These are phyloP conservation scores for Shargacucullia verbasci DNA, from an alignment of 2,888 invertebrate genomes.

Conservation along the genomic window DNA sequence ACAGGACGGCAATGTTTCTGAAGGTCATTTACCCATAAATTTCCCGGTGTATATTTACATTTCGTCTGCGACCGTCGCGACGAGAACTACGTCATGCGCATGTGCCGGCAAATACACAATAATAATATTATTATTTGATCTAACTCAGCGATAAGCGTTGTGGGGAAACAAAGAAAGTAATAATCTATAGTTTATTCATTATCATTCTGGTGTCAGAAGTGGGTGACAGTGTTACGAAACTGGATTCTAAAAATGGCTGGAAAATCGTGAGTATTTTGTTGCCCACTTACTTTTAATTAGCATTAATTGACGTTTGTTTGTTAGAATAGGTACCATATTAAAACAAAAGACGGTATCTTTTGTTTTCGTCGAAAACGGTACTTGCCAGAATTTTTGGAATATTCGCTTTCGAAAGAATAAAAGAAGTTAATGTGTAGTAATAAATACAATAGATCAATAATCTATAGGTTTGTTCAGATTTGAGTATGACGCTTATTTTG, in stretches of 20 bases:
- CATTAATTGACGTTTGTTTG: no score
- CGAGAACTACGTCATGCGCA: constrained; percentile 25
- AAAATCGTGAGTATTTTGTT: constrained; percentile 28
- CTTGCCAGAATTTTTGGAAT: no score
- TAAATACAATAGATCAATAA: no score
- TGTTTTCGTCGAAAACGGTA: no score
- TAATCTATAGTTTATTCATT: constrained; percentile 4
- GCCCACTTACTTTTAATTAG: no score
- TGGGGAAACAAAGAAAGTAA: constrained; percentile 9
- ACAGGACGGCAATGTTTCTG: constrained; percentile 20
- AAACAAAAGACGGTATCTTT: no score
- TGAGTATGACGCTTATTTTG: no score
- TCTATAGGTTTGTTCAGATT: no score
- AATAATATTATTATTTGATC: constrained; percentile 1
- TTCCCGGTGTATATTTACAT: constrained; percentile 18
- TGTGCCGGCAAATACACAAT: background rate
- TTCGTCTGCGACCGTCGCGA: constrained; percentile 11
- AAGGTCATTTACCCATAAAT: constrained; percentile 23
- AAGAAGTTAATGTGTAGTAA: no score
- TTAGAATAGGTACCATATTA: no score
- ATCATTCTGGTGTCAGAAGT: constrained; percentile 3
- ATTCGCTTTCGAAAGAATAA: no score
- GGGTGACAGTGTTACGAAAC: constrained; percentile 10
- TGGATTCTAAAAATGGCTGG: constrained; percentile 22
- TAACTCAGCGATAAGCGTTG: constrained; percentile 23